These are phyloP conservation scores for Ligdia adustata DNA, from an alignment of 2,888 invertebrate genomes.

Conservation along the genomic window DNA sequence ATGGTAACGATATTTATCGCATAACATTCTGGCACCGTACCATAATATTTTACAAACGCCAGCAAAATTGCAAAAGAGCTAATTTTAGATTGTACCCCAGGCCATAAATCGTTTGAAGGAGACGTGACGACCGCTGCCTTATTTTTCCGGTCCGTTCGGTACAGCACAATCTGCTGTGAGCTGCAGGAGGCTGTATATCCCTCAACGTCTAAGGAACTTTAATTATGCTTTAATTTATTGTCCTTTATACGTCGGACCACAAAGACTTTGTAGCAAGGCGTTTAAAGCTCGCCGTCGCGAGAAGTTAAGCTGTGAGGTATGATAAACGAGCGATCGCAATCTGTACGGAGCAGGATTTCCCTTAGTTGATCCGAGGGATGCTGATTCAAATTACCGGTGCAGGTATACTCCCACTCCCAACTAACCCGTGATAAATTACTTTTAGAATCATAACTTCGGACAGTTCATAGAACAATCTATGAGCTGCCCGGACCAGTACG, in stretches of 20 bases:
- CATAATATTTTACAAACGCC: constrained; percentile 10
- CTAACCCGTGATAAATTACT: no score
- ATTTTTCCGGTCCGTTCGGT: constrained; percentile 60
- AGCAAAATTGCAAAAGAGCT: constrained; percentile 31
- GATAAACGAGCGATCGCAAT: constrained; percentile 4
- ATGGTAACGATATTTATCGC: constrained; percentile 5
- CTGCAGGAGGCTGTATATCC: constrained; percentile 74
- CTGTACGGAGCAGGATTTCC: background rate
- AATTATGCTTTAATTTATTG: constrained; percentile 72
- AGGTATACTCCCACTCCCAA: no score
- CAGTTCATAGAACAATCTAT: no score
- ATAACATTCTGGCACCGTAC: constrained; percentile 2
- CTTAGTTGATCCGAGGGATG: background rate
- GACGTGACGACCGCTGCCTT: constrained; percentile 47
- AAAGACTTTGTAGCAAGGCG: background rate
- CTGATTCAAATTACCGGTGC: no score
- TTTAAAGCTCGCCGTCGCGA: constrained; percentile 4
- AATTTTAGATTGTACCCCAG: constrained; percentile 34
- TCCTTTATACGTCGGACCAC: constrained; percentile 43
- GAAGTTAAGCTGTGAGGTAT: constrained; percentile 1
- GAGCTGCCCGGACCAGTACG: no score
- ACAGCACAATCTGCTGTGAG: constrained; percentile 55
- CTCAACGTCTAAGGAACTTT: constrained; percentile 76
- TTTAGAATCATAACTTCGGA: no score
- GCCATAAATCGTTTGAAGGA: constrained; percentile 47